Evolutionary conservation across 1,140 invertebrate species (phyloP).

Genomic region (Cyphomyrmex costatus): DNA sequence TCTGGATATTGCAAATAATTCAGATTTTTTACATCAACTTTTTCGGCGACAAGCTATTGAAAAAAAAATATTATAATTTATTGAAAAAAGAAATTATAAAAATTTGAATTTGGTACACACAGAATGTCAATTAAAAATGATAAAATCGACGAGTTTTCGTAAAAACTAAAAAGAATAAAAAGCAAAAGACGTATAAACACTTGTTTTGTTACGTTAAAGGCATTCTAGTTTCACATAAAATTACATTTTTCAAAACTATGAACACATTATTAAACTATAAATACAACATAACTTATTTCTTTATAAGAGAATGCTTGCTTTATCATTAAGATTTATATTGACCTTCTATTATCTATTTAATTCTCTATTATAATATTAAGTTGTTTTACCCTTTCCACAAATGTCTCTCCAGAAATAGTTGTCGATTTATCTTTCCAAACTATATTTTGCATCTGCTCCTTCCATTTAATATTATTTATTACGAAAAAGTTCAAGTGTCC

Average conservation of each 20-base stretch:
- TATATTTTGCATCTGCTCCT: slow-evolving; percentile 72
- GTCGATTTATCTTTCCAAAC: slow-evolving; percentile 75
- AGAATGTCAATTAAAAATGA: neutral
- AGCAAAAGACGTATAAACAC: neutral
- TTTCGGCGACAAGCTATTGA: slow-evolving; percentile 69
- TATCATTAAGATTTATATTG: neutral
- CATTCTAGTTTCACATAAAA: neutral
- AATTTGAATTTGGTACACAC: neutral
- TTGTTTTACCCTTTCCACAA: slow-evolving; percentile 73
- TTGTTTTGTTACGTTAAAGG: neutral
- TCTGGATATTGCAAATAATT: slow-evolving; percentile 78
- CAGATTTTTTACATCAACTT: slow-evolving; percentile 57
- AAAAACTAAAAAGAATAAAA: neutral
- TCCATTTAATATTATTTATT: slow-evolving; percentile 75
- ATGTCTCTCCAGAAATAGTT: slow-evolving; percentile 71
- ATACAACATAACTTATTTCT: neutral
- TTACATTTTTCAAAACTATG: neutral
- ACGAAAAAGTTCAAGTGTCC: slow-evolving; percentile 71
- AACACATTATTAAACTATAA: neutral
- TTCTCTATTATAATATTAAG: neutral
- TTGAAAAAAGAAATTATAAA: slow-evolving; percentile 2
- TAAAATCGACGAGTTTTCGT: neutral
- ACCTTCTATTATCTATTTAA: neutral
- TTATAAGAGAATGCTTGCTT: neutral
- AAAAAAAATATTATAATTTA: slow-evolving; percentile 54